Percentiles rank a stretch among this genome's conserved stretches.
Evolutionary conservation across 2,888 invertebrate genomes (phyloP).

Genomic region (Aporophyla nigra): DNA sequence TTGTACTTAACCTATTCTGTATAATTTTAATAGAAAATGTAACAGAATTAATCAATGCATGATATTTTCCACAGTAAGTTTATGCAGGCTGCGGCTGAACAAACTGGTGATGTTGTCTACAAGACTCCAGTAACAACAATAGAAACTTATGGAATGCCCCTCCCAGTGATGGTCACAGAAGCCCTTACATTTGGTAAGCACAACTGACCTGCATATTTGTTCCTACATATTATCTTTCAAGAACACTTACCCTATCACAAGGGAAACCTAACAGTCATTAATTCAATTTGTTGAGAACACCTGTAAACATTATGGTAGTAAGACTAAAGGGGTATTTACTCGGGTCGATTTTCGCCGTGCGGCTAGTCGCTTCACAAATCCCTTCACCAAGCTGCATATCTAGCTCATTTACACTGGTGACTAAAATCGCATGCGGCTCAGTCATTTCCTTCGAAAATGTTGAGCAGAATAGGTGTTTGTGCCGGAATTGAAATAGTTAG

Average conservation of each 20-base stretch:
- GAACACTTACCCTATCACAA: background rate
- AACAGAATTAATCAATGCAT: constrained; percentile 2
- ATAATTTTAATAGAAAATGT: constrained; percentile 4
- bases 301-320: background rate
- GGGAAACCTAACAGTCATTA: background rate
- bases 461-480: constrained; percentile 69
- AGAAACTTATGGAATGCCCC: constrained; percentile 95
- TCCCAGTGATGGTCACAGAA: constrained; percentile 97
- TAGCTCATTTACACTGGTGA: constrained; percentile 73
- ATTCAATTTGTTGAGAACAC: background rate
- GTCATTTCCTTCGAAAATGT: constrained; percentile 71
- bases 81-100: constrained; percentile 75
- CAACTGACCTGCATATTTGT: background rate
- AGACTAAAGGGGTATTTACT: background rate
- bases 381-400: constrained; percentile 67
- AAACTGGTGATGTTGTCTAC: constrained; percentile 93
- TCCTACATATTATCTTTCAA: background rate
- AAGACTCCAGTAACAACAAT: constrained; percentile 94
- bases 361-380: constrained; percentile 13
- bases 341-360: constrained; percentile 25
- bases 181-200: constrained; percentile 95
- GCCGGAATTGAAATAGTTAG: constrained; percentile 57
- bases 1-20: constrained; percentile 65
- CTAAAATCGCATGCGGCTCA: constrained; percentile 74
- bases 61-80: constrained; percentile 76